Evolutionary conservation across 1,140 invertebrate genomes (phyloP), one percentile per base, ranked within the genome.

Genomic region (Drosophila takahashii): DNA sequence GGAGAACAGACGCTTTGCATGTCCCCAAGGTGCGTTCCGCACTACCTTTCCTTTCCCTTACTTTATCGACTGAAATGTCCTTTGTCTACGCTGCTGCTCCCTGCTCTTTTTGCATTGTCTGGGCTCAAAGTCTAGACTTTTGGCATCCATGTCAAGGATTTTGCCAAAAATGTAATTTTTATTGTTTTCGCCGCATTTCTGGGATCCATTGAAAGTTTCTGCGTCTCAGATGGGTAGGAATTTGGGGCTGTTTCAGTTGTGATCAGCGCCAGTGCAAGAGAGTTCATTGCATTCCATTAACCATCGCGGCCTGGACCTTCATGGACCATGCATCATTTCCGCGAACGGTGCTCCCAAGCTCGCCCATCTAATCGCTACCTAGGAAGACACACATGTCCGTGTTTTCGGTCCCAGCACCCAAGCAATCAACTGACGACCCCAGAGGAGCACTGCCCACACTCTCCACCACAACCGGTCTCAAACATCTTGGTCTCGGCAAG

Each of bases 61-160:
- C n/a, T n/a, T n/a, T n/a, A 22, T 22, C 29, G 41, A 29, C 1
- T 42, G 42, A 36, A 4, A 32, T 29, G 22, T 8, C 34, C 47
- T 42, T 41, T 65, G 48, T 66, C 45, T 51, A 11, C 53, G 36
- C 62, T 45, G 36, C 62, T 45, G 60, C 58, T 45, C 58, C 48
- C 41, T 42, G 29, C 45, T 60, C 58, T 34, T 53, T 29, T 53
- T 59, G 67, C 66, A 79, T 83, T 83, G 83, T 86, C 77, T 87
- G 83, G 42, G 60, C 53, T 39, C 50, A 27, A 22, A 53, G 81
- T 86, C 84, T 87, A 87, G 83, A 89, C 83, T 76, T 62, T 78
- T 83, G 83, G 79, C 83, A 86, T 79, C 61, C 70, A 86, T 65
- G 65, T 87, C 84, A 66, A 57, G 65, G 51, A 87, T 77, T 87